Base-by-base conservation (phyloP, 1,140 invertebrate genomes). In the Drosophila yakuba region DNA sequence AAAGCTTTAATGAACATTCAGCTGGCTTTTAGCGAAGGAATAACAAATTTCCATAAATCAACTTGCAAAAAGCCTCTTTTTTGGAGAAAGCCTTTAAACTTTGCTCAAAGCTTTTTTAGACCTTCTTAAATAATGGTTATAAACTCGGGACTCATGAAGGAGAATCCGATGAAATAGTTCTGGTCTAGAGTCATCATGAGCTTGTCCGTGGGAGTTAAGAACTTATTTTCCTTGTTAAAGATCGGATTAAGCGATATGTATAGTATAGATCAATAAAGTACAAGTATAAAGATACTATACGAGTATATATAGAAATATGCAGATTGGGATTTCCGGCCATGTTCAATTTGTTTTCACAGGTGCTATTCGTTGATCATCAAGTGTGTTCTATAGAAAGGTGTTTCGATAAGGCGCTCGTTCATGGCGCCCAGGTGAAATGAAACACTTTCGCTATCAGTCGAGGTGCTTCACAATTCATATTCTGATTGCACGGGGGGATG, bases 121-220 rank as follows among this genome's bases (percentile, higher is more conserved):
- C 52, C 45, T 45, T 47, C 58, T 79, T 78, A 92, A 10, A 92
- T 80, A 60, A 91, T 83, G 54, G 91, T 92, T 64, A 99, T 99
- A 73, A 99, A 94, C 74, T 99, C 94, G 39, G 99, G 99, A 95
- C 99, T 99, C 90, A 99, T 97, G 93, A 99, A 99, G 90, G 99
- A 99, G 93, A 99, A 99, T 4, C 99, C 99, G 92, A 99, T 99
- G 93, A 99, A 99, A 93, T 99, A 99, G 17, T 97, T 97, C 93
- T 99, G 99, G 94, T 99, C 99, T 68, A 92, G 83, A 99, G 99
- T 93, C 98, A 93, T 98, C 97, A 52, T 92, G 23, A 96, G 96
- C 95, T 94, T 98, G 95, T 96, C 95, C 93, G 99, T 98, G 23
- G 98, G 98, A 54, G 99, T 99, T 52, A 99, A 95, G 91, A 97